These are phyloP conservation scores for Rhopalosiphum maidis DNA, from an alignment of 1,140 invertebrate species.

Conservation along the genomic window DNA sequence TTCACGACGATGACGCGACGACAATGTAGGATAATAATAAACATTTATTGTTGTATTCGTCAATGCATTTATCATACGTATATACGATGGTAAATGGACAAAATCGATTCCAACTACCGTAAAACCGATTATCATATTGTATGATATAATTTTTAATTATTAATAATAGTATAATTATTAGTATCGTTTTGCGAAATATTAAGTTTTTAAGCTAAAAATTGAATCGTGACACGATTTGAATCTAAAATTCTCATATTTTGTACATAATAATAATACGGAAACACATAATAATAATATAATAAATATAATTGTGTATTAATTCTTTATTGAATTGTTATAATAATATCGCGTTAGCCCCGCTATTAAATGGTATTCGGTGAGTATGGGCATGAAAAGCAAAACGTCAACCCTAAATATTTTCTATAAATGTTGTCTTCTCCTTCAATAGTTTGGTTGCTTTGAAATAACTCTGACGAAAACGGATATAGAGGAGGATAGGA, in stretches of 20 bases:
- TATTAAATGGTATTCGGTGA: background rate
- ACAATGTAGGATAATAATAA: conserved; percentile 5
- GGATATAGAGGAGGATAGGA: background rate
- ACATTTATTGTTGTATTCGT: background rate
- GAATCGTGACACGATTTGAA: no score
- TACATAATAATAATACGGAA: background rate
- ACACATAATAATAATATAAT: background rate
- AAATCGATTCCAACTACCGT: background rate
- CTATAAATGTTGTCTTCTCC: background rate
- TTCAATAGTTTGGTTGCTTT: background rate
- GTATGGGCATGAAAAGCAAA: background rate
- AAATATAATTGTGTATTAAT: no score
- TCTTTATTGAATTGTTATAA: background rate
- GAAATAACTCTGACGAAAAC: conserved; percentile 10
- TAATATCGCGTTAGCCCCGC: background rate
- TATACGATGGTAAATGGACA: background rate
- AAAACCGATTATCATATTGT: background rate
- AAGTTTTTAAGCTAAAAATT: background rate
- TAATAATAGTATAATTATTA: no score
- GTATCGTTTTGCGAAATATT: background rate
- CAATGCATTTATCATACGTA: no score
- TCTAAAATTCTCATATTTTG: background rate
- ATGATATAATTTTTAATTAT: no score
- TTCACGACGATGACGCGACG: background rate
- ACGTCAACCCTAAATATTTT: background rate